phyloP scores from a whole-genome alignment of 2,113 vertebrate species.

The Copsychus sechellarum region DNA sequence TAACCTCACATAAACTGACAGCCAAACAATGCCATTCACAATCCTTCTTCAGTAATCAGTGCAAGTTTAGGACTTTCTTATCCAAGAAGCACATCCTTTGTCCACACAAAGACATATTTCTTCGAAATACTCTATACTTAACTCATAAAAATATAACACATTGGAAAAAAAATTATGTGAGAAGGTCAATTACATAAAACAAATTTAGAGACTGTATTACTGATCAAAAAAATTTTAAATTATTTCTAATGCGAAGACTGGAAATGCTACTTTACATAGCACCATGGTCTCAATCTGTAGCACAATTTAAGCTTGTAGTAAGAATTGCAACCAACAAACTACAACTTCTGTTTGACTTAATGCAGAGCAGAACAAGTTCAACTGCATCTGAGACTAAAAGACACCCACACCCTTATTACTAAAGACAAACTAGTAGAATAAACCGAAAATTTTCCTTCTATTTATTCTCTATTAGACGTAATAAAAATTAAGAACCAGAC shows the following conservation, averaged over 20 bases:
- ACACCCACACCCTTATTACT: neutral
- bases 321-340: neutral
- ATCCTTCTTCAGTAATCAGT: neutral
- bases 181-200: neutral
- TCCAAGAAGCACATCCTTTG: neutral
- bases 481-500: neutral
- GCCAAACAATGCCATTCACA: neutral
- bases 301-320: neutral
- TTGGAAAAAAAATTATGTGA: rapidly evolving
- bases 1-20: neutral
- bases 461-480: neutral
- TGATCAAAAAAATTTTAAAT: neutral
- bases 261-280: neutral
- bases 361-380: neutral
- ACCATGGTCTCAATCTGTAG: neutral
- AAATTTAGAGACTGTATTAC: neutral
- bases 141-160: neutral
- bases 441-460: neutral
- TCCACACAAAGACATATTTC: neutral
- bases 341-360: neutral
- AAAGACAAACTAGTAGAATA: neutral
- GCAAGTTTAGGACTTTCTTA: neutral
- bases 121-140: neutral
- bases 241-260: neutral
- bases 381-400: neutral